Conservation (phyloP, 2,797 vertebrate genomes). For the Chiloscyllium punctatum region DNA sequence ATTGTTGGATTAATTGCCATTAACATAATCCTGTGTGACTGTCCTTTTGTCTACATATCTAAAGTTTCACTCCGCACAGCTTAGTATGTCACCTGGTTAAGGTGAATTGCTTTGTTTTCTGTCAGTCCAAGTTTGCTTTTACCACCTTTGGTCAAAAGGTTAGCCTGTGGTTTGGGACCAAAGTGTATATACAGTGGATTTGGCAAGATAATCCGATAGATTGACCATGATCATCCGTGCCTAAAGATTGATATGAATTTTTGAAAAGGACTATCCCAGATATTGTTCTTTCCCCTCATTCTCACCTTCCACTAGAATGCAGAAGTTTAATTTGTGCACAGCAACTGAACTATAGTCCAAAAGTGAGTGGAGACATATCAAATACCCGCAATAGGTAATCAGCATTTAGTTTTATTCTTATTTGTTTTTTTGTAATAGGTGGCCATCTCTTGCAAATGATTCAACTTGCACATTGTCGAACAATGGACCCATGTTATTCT, state of each 20-base stretch:
- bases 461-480: background rate
- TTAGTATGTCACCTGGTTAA: background rate
- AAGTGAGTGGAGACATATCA: background rate
- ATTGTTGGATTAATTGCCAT: background rate
- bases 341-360: background rate
- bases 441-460: background rate
- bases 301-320: background rate
- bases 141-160: background rate
- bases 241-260: background rate
- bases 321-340: background rate
- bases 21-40: background rate
- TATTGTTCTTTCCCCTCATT: background rate
- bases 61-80: background rate
- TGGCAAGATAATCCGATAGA: background rate
- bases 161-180: background rate
- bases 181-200: background rate
- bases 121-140: background rate
- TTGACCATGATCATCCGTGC: background rate
- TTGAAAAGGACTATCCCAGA: background rate
- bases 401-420: background rate
- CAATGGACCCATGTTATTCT: background rate
- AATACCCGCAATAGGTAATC: background rate
- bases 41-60: background rate
- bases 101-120: background rate
- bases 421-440: background rate